Evolutionary conservation across 1,140 invertebrate genomes (phyloP), one percentile per base, ranked within the genome.

Genomic region (Holotrichia oblita): DNA sequence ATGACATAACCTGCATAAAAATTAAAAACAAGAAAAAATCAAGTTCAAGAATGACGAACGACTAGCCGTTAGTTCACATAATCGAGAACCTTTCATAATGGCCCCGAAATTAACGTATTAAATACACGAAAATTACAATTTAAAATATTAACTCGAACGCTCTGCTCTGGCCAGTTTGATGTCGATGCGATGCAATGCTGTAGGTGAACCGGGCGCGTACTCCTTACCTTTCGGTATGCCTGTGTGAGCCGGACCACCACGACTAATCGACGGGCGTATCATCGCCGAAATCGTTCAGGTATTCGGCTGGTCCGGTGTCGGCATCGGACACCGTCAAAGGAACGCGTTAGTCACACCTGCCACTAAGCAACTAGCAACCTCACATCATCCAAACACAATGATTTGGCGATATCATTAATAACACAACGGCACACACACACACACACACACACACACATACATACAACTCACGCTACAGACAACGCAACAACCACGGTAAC

Each of bases 341-440:
- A 78, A 76, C 79, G 78, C 82, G 82, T 85, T 85, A 85, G 85
- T 85, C 85, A 85, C 85, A 85, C 84, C 85, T 85, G 85, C 85
- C 85, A 83, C 81, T 64, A 80, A 81, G 80, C 83, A 81, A 83
- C 82, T 82, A 82, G 81, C 79, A 44, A 75, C 79, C 80, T 78
- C 79, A 77, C 76, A 77, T 74, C 83, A 79, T 82, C 83, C 84
- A 81, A 83, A 84, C 81, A 80, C 83, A 84, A 83, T 84, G 84
- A 85, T 85, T 85, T 85, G 82, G 84, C 84, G 81, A 83, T 84
- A 85, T 85, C 84, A 84, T 85, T 85, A 85, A 85, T 85, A 84
- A 85, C 80, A 81, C 85, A 84, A 85, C 80, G 80, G 48, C 41
- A 55, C 61, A 4, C 14, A 55, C 48, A 55, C 42, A 44, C 42